A percentile compares a stretch with the other conserved stretches of the same genome.
These are phyloP conservation scores for Streptopelia turtur DNA, from an alignment of 2,797 vertebrate genomes.

Conservation along the genomic window DNA sequence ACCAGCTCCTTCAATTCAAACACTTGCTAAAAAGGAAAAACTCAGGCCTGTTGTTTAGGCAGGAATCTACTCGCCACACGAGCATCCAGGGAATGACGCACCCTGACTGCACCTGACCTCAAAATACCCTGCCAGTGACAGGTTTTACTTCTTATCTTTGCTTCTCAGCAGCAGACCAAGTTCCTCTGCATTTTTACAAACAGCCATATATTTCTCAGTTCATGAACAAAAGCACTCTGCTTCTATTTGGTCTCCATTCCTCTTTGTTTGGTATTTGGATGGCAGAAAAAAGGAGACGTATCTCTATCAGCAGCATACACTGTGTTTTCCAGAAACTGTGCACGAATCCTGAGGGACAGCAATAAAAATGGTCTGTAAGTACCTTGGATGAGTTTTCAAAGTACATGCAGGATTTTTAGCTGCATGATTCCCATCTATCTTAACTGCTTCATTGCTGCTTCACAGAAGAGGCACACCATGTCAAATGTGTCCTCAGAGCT, in stretches of 20 bases:
- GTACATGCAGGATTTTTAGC: slow-evolving; percentile 3
- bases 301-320: slow-evolving; percentile 31
- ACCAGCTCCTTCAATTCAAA: neutral
- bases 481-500: neutral
- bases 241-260: slow-evolving; percentile 55
- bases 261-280: slow-evolving; percentile 46
- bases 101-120: slow-evolving; percentile 16
- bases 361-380: neutral
- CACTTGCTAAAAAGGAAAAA: neutral
- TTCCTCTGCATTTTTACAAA: slow-evolving; percentile 62
- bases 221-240: slow-evolving; percentile 47
- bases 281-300: slow-evolving; percentile 21
- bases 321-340: neutral
- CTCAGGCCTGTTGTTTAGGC: neutral
- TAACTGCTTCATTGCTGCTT: slow-evolving; percentile 25
- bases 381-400: slow-evolving; percentile 17
- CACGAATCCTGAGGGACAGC: slow-evolving; percentile 7
- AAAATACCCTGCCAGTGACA: slow-evolving; percentile 58
- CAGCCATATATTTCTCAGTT: slow-evolving; percentile 61
- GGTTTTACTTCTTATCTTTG: slow-evolving; percentile 65
- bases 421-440: neutral
- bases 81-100: neutral
- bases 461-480: neutral
- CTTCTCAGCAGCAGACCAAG: slow-evolving; percentile 64
- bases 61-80: neutral